Conservation (phyloP, 2,797 vertebrate species). For the Acanthurus tractus region DNA sequence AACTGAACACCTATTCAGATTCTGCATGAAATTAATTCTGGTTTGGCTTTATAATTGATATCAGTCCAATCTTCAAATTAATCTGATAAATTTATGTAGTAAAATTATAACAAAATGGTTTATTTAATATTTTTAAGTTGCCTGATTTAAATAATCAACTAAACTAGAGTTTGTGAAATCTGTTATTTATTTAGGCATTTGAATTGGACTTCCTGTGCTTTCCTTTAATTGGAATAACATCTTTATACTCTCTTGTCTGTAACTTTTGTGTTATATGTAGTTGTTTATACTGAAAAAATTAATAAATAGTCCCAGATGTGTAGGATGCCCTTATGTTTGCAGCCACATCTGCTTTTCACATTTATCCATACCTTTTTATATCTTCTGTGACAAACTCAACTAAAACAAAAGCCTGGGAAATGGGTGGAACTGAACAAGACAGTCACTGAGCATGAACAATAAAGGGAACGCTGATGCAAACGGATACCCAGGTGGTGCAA, state of each 20-base stretch:
- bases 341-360: constrained; percentile 83
- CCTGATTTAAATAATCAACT: constrained; percentile 14
- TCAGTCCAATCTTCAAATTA: neutral
- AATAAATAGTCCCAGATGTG: constrained; percentile 13
- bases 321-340: constrained; percentile 56
- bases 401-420: constrained; percentile 79
- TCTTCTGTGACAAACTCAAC: constrained; percentile 45
- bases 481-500: constrained; percentile 69
- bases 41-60: constrained; percentile 16
- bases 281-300: constrained; percentile 25
- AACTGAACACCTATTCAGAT: constrained; percentile 47
- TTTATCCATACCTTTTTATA: constrained; percentile 72
- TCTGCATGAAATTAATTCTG: constrained; percentile 35
- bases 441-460: constrained; percentile 62
- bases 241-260: constrained; percentile 4
- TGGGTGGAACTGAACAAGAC: constrained; percentile 70
- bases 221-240: constrained; percentile 42
- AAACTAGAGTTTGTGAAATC: neutral
- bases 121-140: neutral
- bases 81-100: neutral
- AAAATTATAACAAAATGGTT: neutral
- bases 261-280: constrained; percentile 30
- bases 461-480: constrained; percentile 67
- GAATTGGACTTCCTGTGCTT: constrained; percentile 40
- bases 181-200: constrained; percentile 7